phyloP scores from a whole-genome alignment of 2,113 vertebrate genomes.

The Leptocoma aspasia region DNA sequence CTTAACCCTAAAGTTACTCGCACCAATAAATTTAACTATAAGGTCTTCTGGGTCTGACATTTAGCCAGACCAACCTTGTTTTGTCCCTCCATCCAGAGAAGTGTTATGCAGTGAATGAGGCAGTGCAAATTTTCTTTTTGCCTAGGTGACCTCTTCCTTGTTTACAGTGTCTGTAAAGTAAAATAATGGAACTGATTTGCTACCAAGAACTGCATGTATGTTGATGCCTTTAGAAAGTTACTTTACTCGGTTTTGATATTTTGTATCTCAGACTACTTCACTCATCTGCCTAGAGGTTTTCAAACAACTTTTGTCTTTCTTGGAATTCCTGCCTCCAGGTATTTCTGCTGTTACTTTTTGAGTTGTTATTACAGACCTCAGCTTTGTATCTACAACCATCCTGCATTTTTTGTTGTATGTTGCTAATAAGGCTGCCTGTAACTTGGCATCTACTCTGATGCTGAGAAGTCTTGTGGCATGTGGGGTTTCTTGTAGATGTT shows the following conservation, averaged over 20 bases:
- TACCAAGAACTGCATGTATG: neutral
- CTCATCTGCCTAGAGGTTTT: neutral
- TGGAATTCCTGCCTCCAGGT: neutral
- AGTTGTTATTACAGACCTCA: neutral
- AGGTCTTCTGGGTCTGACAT: neutral
- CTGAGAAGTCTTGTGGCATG: fast-evolving
- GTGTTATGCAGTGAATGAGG: neutral
- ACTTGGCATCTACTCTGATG: neutral
- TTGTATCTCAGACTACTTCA: neutral
- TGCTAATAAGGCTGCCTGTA: neutral
- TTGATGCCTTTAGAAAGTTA: neutral
- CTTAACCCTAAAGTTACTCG: neutral
- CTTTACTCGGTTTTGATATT: neutral
- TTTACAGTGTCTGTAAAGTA: neutral
- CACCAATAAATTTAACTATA: neutral
- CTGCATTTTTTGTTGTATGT: neutral
- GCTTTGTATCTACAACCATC: neutral
- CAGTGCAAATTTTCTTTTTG: neutral
- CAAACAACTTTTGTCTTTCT: neutral
- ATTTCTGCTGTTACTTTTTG: neutral
- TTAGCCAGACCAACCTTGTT: neutral
- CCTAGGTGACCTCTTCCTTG: neutral
- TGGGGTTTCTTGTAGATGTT: neutral
- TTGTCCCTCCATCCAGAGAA: neutral
- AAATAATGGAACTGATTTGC: neutral